Conservation (phyloP, 2,888 invertebrate genomes). For the Spatulosminthurus flaviceps region DNA sequence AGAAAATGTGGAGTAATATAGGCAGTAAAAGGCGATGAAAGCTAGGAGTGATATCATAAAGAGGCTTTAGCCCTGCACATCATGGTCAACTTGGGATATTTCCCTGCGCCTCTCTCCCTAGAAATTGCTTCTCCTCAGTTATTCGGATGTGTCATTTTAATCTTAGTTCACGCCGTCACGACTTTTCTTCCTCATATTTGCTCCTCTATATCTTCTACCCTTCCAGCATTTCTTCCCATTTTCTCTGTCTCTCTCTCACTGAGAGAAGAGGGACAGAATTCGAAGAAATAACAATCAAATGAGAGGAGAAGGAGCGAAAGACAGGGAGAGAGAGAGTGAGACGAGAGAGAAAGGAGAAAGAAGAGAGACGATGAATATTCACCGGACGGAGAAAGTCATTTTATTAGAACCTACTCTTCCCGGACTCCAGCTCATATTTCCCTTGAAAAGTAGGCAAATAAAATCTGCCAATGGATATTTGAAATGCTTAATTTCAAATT, state of each 20-base stretch:
- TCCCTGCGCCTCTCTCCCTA: conserved; percentile 4
- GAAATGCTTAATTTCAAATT: conserved; percentile 35
- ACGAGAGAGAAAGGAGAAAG: background rate
- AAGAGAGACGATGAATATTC: background rate
- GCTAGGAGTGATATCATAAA: conserved; percentile 27
- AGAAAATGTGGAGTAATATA: background rate
- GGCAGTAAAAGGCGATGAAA: conserved; percentile 12
- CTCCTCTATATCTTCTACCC: background rate
- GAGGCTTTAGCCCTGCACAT: conserved; percentile 40
- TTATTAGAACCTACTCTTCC: background rate
- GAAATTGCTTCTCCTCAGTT: conserved; percentile 39
- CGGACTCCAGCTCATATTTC: background rate
- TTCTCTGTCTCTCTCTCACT: too few species aligned
- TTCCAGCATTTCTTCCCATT: conserved; percentile 18
- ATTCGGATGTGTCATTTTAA: conserved; percentile 53
- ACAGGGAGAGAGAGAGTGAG: background rate
- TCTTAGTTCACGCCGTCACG: conserved; percentile 51
- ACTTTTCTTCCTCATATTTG: conserved; percentile 34
- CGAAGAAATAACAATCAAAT: background rate
- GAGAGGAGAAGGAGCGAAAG: background rate
- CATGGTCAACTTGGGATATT: conserved; percentile 50
- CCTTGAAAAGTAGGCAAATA: conserved; percentile 28
- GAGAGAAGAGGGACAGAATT: conserved; percentile 34
- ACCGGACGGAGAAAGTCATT: conserved; percentile 11
- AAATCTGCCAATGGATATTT: conserved; percentile 36